These are phyloP conservation scores for Drosophila formosana DNA, from an alignment of 2,888 invertebrate species.

Conservation along the genomic window DNA sequence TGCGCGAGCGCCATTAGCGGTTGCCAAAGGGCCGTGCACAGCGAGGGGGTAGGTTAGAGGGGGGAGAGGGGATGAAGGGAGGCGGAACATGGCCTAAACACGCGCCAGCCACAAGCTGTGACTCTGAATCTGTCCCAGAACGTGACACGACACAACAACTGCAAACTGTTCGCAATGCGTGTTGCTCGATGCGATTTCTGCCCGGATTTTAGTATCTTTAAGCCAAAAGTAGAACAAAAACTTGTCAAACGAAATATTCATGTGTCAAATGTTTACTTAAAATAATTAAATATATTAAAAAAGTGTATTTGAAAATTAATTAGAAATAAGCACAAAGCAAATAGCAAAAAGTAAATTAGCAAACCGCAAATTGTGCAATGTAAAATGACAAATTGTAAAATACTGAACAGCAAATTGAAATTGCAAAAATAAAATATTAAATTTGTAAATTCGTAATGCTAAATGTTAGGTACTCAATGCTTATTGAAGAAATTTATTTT, in stretches of 20 bases:
- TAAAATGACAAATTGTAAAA: too few relatives aligned
- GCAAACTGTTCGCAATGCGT: constrained; percentile 49
- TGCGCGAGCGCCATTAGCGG: constrained; percentile 71
- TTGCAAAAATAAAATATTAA: too few relatives aligned
- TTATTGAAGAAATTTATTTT: too few relatives aligned
- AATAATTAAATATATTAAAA: too few relatives aligned
- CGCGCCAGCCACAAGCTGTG: constrained; percentile 78
- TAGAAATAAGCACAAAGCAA: too few relatives aligned
- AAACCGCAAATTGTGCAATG: too few relatives aligned
- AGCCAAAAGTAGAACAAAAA: constrained; percentile 15
- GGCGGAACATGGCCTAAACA: constrained; percentile 58
- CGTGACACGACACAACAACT: constrained; percentile 65
- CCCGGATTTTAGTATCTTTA: constrained; percentile 26
- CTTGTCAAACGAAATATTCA: neutral
- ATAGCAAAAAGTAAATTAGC: too few relatives aligned
- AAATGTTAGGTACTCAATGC: too few relatives aligned
- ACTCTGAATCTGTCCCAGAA: constrained; percentile 48
- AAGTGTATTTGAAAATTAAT: too few relatives aligned
- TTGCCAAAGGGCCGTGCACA: constrained; percentile 9
- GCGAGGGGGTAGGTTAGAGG: neutral
- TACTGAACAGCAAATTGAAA: too few relatives aligned
- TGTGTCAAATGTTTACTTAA: neutral
- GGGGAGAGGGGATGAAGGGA: neutral
- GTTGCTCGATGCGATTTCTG: constrained; percentile 39
- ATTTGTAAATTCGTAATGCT: too few relatives aligned